Evolutionary conservation across 2,888 invertebrate genomes (phyloP).

Genomic region (Criorhina ranunculi): DNA sequence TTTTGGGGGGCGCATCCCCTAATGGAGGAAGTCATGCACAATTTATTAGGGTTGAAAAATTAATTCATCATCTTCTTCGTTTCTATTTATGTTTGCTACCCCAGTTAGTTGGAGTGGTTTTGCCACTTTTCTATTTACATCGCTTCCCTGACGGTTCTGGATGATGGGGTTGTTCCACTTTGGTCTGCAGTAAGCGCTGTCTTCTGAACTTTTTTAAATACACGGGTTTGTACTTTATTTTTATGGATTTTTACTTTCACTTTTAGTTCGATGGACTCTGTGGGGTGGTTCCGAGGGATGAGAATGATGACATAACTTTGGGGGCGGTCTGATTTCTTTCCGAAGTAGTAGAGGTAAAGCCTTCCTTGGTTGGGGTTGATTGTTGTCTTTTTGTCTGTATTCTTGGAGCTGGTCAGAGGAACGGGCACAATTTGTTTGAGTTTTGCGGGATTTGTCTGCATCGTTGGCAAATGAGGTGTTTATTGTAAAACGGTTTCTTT

Average conservation of each 20-base stretch:
- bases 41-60: slow-evolving; percentile 72
- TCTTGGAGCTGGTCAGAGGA: slow-evolving; percentile 6
- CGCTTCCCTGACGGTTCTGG: slow-evolving; percentile 5
- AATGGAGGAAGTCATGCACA: slow-evolving; percentile 41
- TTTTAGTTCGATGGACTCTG: slow-evolving; percentile 38
- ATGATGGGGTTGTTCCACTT: slow-evolving; percentile 52
- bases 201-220: slow-evolving; percentile 28
- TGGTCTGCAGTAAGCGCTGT: slow-evolving; percentile 19
- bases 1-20: slow-evolving; percentile 37
- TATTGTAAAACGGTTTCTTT: slow-evolving; percentile 38
- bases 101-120: slow-evolving; percentile 67
- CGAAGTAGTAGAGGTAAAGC: not conserved
- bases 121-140: slow-evolving; percentile 52
- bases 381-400: slow-evolving; percentile 19
- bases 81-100: slow-evolving; percentile 58
- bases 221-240: slow-evolving; percentile 14
- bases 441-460: slow-evolving; percentile 64
- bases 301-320: not conserved
- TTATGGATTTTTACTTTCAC: slow-evolving; percentile 36
- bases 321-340: slow-evolving; percentile 33
- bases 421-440: slow-evolving; percentile 36
- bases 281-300: not conserved
- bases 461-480: slow-evolving; percentile 50
- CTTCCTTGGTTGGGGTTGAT: not conserved
- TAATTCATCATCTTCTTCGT: slow-evolving; percentile 63